Evolutionary conservation across 1,140 invertebrate species (phyloP).

Genomic region (Brachystomella parvula): DNA sequence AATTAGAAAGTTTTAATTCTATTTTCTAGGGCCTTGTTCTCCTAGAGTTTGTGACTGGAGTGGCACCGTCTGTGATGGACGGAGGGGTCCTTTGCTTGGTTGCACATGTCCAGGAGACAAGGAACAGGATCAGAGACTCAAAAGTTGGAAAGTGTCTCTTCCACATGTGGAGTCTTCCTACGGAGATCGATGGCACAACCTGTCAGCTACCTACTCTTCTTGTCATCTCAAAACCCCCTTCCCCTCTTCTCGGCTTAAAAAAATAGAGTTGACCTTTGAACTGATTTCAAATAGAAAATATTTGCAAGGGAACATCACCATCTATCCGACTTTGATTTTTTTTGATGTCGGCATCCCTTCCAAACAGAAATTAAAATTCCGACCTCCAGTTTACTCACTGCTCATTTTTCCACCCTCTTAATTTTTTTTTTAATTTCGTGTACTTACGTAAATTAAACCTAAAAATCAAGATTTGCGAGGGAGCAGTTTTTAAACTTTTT

Average conservation of each 20-base stretch:
- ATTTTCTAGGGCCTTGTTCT: background rate
- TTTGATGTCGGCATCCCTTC: no score
- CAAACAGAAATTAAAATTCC: background rate
- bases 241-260: no score
- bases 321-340: no score
- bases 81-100: background rate
- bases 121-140: background rate
- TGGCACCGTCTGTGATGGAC: constrained; percentile 6
- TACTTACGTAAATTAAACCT: background rate
- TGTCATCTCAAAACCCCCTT: no score
- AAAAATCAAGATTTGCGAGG: background rate
- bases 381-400: background rate
- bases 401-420: background rate
- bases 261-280: no score
- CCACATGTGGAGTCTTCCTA: background rate
- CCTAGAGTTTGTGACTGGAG: background rate
- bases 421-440: background rate
- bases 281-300: no score
- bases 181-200: constrained; percentile 9
- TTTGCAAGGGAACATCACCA: no score
- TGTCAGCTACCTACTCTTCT: background rate
- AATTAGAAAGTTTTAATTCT: constrained; percentile 12
- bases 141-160: constrained; percentile 2
- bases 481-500: background rate
- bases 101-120: background rate